Evolutionary conservation across 2,888 invertebrate species (phyloP).

Genomic region (Cyrtodaria siliqua): DNA sequence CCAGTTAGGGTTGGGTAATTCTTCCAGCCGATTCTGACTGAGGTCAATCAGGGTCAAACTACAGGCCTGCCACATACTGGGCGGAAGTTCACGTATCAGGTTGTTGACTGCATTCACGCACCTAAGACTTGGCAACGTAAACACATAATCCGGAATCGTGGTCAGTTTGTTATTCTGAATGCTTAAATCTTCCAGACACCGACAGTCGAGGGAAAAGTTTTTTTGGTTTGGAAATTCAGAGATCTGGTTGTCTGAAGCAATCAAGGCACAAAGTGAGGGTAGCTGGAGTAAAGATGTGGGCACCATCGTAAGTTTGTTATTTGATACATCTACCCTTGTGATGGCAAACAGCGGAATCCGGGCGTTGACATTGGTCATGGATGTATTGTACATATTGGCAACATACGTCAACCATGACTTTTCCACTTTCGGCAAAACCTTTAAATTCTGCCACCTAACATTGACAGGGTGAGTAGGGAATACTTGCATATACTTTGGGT

Average conservation of each 20-base stretch:
- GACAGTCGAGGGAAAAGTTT: constrained; percentile 84
- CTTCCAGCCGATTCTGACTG: constrained; percentile 53
- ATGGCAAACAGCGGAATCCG: constrained; percentile 93
- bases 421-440: constrained; percentile 90
- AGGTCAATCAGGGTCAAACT: constrained; percentile 62
- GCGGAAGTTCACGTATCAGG: constrained; percentile 91
- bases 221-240: constrained; percentile 90
- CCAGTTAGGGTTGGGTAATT: constrained; percentile 41
- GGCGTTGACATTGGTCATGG: constrained; percentile 90
- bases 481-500: constrained; percentile 61
- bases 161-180: constrained; percentile 94
- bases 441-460: constrained; percentile 94
- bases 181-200: constrained; percentile 95
- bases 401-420: constrained; percentile 94
- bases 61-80: constrained; percentile 68
- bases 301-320: constrained; percentile 92
- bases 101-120: constrained; percentile 96
- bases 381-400: constrained; percentile 93
- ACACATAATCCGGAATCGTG: constrained; percentile 92
- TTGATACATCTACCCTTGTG: constrained; percentile 96
- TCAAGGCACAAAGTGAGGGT: constrained; percentile 93
- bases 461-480: constrained; percentile 88
- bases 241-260: constrained; percentile 93
- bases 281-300: constrained; percentile 93
- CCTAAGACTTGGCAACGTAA: constrained; percentile 92